Evolutionary conservation across 1,140 invertebrate species (phyloP), one percentile per base, ranked within the genome.

Genomic region (Saccostrea glomerata): DNA sequence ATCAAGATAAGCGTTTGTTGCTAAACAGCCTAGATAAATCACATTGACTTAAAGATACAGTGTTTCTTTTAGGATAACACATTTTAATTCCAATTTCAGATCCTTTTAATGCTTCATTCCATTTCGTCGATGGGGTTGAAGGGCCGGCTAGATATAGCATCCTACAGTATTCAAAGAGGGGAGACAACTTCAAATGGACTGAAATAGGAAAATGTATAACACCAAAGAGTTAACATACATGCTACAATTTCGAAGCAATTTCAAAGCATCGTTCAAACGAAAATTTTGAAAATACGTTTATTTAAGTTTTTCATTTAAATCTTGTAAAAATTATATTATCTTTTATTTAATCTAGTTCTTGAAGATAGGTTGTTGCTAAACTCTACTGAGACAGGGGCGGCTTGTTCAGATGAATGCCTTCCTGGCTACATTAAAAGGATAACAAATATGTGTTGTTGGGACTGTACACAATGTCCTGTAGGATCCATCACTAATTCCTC

Each of bases 131-230:
- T 55, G 91, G 92, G 1, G 66, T 85, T 5, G 96, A 96, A 77
- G 96, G 96, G 4, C 95, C 95, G 9, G 95, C 95, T 6, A 92
- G 96, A 20, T 96, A 96, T 91, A 96, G 96, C 0, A 95, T 96
- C 55, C 92, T 96, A 40, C 96, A 96, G 90, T 96, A 95, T 60
- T 3, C 90, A 96, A 13, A 20, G 58, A 56, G 82, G 25, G 23
- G n/a, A 15, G n/a, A 23, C 17, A 55, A 15, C 17, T 73, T 17
- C 20, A 25, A 20, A 30, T 40, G 86, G 70, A 54, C 17, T n/a
- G 17, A 73, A 9, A 55, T 63, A 20, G 58, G 58, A 63, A 63
- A 63, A 63, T 63, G 58, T 63, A 63, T 20, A 3, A 63, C 15
- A 12, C 15, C 20, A 0, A 17, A 15, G 58, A 0, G 4, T 17